Evolutionary conservation across 2,888 invertebrate genomes (phyloP), one percentile per base, ranked within the genome.

Genomic region (Polylopha cassiicola): DNA sequence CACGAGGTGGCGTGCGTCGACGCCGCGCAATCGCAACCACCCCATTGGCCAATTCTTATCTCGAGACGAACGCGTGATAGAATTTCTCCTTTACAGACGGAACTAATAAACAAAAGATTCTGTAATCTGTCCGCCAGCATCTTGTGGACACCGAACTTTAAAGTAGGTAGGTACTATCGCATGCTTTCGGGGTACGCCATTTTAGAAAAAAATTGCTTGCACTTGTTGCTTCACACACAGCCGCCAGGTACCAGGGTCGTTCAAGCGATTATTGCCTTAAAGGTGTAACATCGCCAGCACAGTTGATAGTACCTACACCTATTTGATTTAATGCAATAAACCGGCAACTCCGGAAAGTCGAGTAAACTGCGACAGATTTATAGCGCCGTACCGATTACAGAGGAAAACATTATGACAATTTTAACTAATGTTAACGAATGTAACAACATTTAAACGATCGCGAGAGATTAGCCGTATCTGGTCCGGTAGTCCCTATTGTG

Each of bases 1-100:
- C 67, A 65, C 70, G 84, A 84, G 76, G 69, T 67, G 66, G 62
- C 65, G 69, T 57, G 66, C 50, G 55, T 48, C 71, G 60, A 72
- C 79, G 79, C 76, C 59, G 73, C 51, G 60, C 51, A 55, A 64
- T 65, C 63, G 55, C 73, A 58, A 60, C 65, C 52, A 67, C 64
- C 62, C 72, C 64, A 85, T 85, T 85, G 84, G 84, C 50, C 56
- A 69, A n/a, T 49, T 69, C 65, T 82, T 85, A 84, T 84, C 84
- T 68, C 58, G 57, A 51, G 60, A 58, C 63, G 58, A 67, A 69
- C 71, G 65, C 61, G 65, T 68, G 73, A 77, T 78, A 77, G 61
- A 79, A 80, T 84, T 82, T 85, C 84, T 82, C 79, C 65, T 63
- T 50, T 65, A 68, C 65, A 73, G 73, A 76, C 71, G 77, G 71